phyloP scores from a whole-genome alignment of 2,888 invertebrate genomes.

The Melanostoma scalare region DNA sequence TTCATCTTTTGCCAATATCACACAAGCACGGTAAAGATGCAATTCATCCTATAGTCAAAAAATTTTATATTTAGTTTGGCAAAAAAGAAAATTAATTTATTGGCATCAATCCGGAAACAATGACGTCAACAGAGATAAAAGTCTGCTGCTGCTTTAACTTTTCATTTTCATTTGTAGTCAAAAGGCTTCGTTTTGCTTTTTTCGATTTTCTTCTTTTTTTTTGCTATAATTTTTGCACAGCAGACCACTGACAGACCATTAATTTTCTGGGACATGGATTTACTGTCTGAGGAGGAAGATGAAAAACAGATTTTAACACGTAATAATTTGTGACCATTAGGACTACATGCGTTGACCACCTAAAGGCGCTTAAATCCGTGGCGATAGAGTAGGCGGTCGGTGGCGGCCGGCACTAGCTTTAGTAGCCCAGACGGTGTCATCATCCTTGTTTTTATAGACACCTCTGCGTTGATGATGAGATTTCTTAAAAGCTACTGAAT shows the following conservation, averaged over 20 bases:
- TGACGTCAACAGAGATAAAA: constrained; percentile 18
- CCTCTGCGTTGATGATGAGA: background rate
- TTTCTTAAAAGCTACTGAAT: too few relatives aligned
- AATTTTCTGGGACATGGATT: constrained; percentile 6
- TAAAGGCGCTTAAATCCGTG: background rate
- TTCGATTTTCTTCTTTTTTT: background rate
- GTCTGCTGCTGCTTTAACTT: constrained; percentile 12
- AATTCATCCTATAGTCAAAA: background rate
- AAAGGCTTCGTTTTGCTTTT: too few relatives aligned
- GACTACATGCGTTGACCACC: constrained; percentile 32
- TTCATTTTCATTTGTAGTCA: background rate
- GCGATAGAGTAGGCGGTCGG: too few relatives aligned
- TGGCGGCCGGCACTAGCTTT: background rate
- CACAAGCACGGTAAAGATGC: background rate
- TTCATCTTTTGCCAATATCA: constrained; percentile 10
- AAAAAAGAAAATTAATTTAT: background rate
- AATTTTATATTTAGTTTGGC: too few relatives aligned
- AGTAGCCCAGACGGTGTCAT: constrained; percentile 27
- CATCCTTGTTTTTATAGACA: constrained; percentile 16
- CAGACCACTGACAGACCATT: constrained; percentile 20
- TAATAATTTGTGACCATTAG: constrained; percentile 51
- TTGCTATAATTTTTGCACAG: background rate
- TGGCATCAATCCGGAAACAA: constrained; percentile 13
- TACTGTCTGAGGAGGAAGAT: constrained; percentile 1
- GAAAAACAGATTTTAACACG: constrained; percentile 44